Percentiles rank a stretch among this genome's conserved stretches.
These are phyloP conservation scores for Metopolophium dirhodum DNA, from an alignment of 1,140 invertebrate species.

Conservation along the genomic window DNA sequence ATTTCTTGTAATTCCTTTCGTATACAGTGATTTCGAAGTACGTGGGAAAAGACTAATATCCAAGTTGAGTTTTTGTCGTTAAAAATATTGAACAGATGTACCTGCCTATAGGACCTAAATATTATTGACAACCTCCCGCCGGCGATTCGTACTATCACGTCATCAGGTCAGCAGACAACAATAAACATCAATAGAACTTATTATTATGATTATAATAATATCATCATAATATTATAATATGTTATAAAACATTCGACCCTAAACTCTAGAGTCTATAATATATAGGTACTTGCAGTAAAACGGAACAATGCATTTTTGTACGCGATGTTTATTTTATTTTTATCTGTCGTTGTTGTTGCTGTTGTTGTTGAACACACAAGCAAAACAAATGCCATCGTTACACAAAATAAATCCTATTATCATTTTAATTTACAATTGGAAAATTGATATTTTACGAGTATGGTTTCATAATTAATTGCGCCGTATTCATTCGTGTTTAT, in stretches of 20 bases:
- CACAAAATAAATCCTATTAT: conserved; percentile 37
- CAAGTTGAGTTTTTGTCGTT: not conserved
- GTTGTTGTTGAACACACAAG: not conserved
- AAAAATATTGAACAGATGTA: not conserved
- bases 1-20: not conserved
- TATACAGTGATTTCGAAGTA: not conserved
- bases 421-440: conserved; percentile 27
- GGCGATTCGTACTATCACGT: not conserved
- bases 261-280: not conserved
- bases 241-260: not conserved
- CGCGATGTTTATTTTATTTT: not conserved
- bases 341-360: not conserved
- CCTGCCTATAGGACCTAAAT: not conserved
- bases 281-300: not conserved
- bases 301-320: not conserved
- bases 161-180: not conserved
- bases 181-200: not conserved
- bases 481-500: not conserved
- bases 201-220: not conserved
- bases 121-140: not conserved
- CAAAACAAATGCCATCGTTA: not conserved
- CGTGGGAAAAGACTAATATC: not conserved
- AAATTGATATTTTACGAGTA: conserved; percentile 22
- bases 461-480: conserved; percentile 21
- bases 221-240: not conserved